Base-by-base conservation (phyloP, 2,797 vertebrate genomes). In the Melanotaenia parkinsoni region DNA sequence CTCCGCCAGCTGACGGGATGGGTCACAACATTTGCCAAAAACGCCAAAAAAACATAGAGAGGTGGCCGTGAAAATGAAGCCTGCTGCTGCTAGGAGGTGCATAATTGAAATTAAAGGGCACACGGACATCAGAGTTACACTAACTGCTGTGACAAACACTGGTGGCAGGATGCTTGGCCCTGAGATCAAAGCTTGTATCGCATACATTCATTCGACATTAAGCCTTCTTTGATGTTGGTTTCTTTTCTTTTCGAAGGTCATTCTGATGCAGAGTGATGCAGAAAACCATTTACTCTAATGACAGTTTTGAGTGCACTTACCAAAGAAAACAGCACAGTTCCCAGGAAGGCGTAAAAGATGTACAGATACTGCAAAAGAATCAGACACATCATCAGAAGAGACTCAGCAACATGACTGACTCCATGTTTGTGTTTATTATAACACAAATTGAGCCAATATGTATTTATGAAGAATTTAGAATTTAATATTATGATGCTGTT, bases 271-370 rank as follows among this genome's bases (percentile, higher is more conserved):
- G 50, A 22, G 54, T 22, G 56, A n/a, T 51, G 37, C 26, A 26
- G 30, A 70, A 64, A 70, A 53, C 0, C 59, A 33, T 24, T 57
- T 61, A 62, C 10, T 70, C 37, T 73, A 30, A 24, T 30, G 24
- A 33, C 12, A 51, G 58, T 61, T 50, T 11, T 57, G 58, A n/a
- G 37, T 63, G 47, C 82, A 95, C 96, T 95, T 89, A 96, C 95
- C 3, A 94, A 20, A 64, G 95, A 95, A 88, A 97, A 97, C 75
- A 96, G 0, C 74, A 94, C 20, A 12, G 95, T 95, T 84, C 94
- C 94, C 40, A 96, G 77, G n/a, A 86, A 93, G 54, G 95, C 92
- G 32, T 95, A 96, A 3, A 88, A 0, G 65, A 96, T 93, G 81
- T 94, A 74, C 8, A 94, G 5, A 89, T 92, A 96, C 95, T 96